Evolutionary conservation across 2,888 invertebrate species (phyloP).

Genomic region (Agapostemon virescens): DNA sequence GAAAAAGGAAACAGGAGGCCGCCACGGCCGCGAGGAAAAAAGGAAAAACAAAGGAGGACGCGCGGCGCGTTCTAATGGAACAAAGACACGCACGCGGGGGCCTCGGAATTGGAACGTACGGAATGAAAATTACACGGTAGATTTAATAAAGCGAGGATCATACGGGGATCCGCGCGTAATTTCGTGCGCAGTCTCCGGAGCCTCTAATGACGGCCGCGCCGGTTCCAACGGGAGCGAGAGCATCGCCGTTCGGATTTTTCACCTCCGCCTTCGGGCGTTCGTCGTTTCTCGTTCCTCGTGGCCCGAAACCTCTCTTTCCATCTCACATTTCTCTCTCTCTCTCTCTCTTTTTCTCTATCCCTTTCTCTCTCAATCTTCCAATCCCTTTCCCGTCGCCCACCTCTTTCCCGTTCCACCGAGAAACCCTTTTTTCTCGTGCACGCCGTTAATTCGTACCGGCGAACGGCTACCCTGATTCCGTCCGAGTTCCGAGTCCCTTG

Average conservation of each 20-base stretch:
- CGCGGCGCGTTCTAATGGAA: constrained; percentile 45
- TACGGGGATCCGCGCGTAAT: constrained; percentile 63
- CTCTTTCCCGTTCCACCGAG: background rate
- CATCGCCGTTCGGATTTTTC: constrained; percentile 62
- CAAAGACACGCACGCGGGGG: constrained; percentile 59
- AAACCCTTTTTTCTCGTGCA: constrained; percentile 12
- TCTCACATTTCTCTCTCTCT: background rate
- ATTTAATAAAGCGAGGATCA: constrained; percentile 69
- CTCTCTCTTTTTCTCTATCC: background rate
- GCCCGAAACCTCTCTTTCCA: constrained; percentile 13
- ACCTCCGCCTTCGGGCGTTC: constrained; percentile 38
- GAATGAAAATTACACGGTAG: constrained; percentile 68
- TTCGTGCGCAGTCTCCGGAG: constrained; percentile 63
- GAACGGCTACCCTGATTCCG: constrained; percentile 16
- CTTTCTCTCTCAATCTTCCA: background rate
- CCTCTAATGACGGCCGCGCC: constrained; percentile 61
- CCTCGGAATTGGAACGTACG: constrained; percentile 61
- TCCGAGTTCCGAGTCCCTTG: background rate
- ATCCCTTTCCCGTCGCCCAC: no score
- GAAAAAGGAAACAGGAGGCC: constrained; percentile 16
- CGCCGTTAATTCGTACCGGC: constrained; percentile 29
- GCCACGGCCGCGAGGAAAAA: background rate
- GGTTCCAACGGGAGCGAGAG: constrained; percentile 38
- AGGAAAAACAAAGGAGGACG: constrained; percentile 24
- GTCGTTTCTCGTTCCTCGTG: constrained; percentile 9